These are phyloP conservation scores for Streptopelia turtur DNA, from an alignment of 2,797 vertebrate genomes.

Conservation along the genomic window DNA sequence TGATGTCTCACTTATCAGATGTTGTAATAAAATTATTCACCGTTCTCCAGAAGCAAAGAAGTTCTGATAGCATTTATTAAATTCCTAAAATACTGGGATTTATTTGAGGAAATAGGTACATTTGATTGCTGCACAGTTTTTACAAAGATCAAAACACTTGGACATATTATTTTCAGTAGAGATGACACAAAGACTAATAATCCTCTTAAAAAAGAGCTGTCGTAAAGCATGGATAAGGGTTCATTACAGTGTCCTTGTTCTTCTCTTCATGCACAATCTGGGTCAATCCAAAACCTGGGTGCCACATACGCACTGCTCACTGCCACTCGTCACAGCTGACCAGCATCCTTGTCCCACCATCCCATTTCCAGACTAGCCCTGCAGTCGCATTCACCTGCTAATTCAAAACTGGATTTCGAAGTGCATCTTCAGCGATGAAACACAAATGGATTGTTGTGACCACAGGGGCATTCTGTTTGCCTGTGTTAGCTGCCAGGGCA, in stretches of 20 bases:
- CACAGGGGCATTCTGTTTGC: neutral
- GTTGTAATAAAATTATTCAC: neutral
- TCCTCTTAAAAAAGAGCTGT: neutral
- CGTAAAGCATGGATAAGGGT: neutral
- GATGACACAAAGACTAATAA: neutral
- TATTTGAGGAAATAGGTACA: neutral
- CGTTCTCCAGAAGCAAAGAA: neutral
- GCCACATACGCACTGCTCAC: neutral
- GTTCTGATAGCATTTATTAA: neutral
- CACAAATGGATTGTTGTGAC: neutral
- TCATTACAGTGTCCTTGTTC: neutral
- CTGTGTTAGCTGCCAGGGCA: neutral
- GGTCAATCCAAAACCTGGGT: neutral
- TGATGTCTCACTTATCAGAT: neutral
- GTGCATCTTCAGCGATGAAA: neutral
- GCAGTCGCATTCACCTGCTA: neutral
- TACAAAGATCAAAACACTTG: neutral
- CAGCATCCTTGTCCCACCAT: neutral
- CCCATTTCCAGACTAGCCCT: neutral
- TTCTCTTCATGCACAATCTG: neutral
- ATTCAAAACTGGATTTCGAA: neutral
- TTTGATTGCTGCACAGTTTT: neutral
- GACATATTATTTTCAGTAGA: neutral
- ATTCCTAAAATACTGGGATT: neutral
- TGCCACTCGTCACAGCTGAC: neutral